Evolutionary conservation across 2,113 vertebrate genomes (phyloP).

Genomic region (Brachyhypopomus occidentalis): DNA sequence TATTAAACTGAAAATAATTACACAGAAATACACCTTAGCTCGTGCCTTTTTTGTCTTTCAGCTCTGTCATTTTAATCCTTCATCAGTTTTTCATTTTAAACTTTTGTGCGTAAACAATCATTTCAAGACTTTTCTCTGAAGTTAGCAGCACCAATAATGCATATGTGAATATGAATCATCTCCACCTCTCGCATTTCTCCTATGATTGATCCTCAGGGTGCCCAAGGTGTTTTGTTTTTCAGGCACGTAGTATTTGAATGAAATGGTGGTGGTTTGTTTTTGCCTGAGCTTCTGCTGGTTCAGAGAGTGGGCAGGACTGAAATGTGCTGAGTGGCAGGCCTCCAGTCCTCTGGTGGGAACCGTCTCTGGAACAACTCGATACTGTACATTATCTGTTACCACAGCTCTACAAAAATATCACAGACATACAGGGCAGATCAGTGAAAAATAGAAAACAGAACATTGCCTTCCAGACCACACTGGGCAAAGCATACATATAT

Average conservation of each 20-base stretch:
- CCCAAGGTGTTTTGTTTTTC: slow-evolving; percentile 39
- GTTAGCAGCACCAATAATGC: not conserved
- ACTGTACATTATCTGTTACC: not conserved
- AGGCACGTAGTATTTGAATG: slow-evolving; percentile 28
- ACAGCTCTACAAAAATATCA: slow-evolving; percentile 23
- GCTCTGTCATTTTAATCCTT: no score
- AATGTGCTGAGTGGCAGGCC: slow-evolving; percentile 31
- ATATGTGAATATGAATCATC: not conserved
- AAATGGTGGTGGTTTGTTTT: slow-evolving; percentile 31
- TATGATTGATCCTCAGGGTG: slow-evolving; percentile 33
- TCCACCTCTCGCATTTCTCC: slow-evolving; percentile 27
- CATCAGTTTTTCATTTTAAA: not conserved
- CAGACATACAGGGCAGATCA: not conserved
- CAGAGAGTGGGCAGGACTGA: slow-evolving; percentile 28
- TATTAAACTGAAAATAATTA: no score
- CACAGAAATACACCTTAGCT: no score
- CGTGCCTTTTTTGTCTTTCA: no score
- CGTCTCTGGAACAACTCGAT: slow-evolving; percentile 52
- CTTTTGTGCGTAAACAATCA: not conserved
- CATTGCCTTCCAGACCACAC: not conserved
- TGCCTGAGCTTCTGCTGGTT: slow-evolving; percentile 22
- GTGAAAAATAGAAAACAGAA: not conserved
- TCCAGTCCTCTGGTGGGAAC: slow-evolving; percentile 41
- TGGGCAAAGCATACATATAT: not conserved
- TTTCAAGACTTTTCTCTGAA: not conserved